Percentiles rank a stretch among this genome's conserved stretches.
Evolutionary conservation across 2,113 vertebrate species (phyloP).

Genomic region (Danionella cerebrum): DNA sequence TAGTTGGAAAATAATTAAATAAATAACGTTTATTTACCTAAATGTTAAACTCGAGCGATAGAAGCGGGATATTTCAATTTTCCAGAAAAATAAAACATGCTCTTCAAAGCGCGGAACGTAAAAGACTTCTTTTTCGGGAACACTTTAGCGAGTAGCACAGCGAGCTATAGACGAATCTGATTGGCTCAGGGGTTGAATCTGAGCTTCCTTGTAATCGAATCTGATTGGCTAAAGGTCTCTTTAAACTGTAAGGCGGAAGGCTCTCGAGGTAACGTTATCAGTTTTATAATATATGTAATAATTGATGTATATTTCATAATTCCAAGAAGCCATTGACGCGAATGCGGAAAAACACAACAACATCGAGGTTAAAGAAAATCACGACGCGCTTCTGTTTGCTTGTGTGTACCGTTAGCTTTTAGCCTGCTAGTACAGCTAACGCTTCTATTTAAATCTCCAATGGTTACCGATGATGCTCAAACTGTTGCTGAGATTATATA

Average conservation of each 20-base stretch:
- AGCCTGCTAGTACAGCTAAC: background rate
- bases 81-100: background rate
- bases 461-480: background rate
- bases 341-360: background rate
- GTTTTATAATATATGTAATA: background rate
- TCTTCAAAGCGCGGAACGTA: background rate
- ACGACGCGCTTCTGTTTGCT: too few relatives aligned
- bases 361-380: too few relatives aligned
- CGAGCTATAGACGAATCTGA: background rate
- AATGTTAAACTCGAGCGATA: too few relatives aligned
- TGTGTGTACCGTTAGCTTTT: background rate
- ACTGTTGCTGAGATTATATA: background rate
- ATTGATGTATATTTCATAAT: too few relatives aligned
- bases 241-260: constrained; percentile 53
- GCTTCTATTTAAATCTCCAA: background rate
- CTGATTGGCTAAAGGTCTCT: constrained; percentile 53
- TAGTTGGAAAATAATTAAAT: too few relatives aligned
- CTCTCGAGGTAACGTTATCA: background rate
- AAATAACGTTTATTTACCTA: too few relatives aligned
- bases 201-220: background rate
- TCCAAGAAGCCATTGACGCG: too few relatives aligned
- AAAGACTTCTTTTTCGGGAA: background rate
- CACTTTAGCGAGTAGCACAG: background rate
- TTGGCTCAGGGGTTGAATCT: background rate
- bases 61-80: background rate